Evolutionary conservation across 2,113 vertebrate species (phyloP).

Genomic region (Amia ocellicauda): DNA sequence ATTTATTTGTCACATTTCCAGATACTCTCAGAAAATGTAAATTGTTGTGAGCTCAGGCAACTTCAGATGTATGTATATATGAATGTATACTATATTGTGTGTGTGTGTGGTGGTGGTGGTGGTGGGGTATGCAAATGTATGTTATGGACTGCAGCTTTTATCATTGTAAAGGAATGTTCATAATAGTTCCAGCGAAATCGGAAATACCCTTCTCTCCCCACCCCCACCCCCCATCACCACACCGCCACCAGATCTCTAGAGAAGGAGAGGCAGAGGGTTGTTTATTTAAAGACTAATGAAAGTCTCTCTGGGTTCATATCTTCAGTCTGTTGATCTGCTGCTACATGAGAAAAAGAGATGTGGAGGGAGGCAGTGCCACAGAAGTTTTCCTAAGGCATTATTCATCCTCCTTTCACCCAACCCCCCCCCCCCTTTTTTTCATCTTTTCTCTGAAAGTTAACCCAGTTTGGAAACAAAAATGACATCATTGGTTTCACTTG

Average conservation of each 20-base stretch:
- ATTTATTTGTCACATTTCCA: no score
- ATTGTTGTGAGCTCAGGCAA: no score
- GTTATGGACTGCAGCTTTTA: constrained; percentile 15
- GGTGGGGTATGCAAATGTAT: no score
- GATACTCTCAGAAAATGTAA: no score
- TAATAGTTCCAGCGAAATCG: constrained; percentile 33
- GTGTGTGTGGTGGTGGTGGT: no score
- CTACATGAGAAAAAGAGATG: neutral
- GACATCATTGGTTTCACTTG: constrained; percentile 23
- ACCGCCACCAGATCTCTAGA: constrained; percentile 25
- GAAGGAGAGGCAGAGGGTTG: constrained; percentile 9
- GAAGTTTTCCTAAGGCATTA: neutral
- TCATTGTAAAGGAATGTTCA: constrained; percentile 37
- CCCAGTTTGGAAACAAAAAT: constrained; percentile 24
- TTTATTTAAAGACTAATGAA: constrained; percentile 27
- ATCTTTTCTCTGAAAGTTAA: constrained; percentile 7
- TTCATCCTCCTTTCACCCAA: no score
- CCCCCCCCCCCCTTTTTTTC: neutral
- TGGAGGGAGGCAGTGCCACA: neutral
- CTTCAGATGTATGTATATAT: no score
- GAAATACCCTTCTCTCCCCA: constrained; percentile 30
- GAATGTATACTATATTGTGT: no score
- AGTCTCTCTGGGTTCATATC: constrained; percentile 2
- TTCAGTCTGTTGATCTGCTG: neutral
- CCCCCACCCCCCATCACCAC: no score